Conservation (phyloP, 2,888 invertebrate species). For the Torymus tubicola region DNA sequence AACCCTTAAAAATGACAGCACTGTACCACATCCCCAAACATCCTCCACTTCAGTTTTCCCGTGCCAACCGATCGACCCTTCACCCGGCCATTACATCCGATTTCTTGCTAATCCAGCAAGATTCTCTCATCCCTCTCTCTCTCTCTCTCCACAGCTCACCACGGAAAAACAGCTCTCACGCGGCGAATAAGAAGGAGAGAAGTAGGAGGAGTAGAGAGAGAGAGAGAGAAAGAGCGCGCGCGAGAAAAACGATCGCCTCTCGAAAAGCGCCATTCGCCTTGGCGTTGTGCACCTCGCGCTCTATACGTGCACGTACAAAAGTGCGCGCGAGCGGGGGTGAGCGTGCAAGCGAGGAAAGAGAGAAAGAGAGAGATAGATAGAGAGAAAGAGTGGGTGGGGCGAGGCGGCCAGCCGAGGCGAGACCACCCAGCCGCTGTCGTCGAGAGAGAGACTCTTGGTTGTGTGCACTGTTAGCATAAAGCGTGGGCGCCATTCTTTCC, state of each 20-base stretch:
- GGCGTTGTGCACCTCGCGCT: constrained; percentile 5
- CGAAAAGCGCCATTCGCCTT: constrained; percentile 44
- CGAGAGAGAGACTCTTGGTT: constrained; percentile 61
- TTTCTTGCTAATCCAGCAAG: constrained; percentile 43
- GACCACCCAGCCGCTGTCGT: constrained; percentile 76
- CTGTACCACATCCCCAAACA: too few species aligned
- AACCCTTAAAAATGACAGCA: too few species aligned
- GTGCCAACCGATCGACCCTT: neutral
- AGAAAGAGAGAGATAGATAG: constrained; percentile 65
- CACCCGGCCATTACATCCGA: constrained; percentile 16
- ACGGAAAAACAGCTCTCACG: neutral
- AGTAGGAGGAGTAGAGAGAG: constrained; percentile 1
- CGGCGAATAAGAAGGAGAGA: neutral
- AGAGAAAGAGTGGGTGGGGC: constrained; percentile 75
- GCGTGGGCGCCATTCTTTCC: constrained; percentile 75
- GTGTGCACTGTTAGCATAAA: constrained; percentile 67
- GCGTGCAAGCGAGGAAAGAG: constrained; percentile 62
- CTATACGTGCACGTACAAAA: constrained; percentile 61
- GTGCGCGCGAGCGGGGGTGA: constrained; percentile 65
- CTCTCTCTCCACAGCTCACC: neutral
- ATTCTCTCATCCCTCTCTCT: too few species aligned
- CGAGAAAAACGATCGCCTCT: constrained; percentile 49
- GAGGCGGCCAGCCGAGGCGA: constrained; percentile 62
- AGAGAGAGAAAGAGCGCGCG: too few species aligned
- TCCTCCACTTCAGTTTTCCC: neutral